Evolutionary conservation across 2,888 invertebrate species (phyloP).

Genomic region (Leptinotarsa haldemani): DNA sequence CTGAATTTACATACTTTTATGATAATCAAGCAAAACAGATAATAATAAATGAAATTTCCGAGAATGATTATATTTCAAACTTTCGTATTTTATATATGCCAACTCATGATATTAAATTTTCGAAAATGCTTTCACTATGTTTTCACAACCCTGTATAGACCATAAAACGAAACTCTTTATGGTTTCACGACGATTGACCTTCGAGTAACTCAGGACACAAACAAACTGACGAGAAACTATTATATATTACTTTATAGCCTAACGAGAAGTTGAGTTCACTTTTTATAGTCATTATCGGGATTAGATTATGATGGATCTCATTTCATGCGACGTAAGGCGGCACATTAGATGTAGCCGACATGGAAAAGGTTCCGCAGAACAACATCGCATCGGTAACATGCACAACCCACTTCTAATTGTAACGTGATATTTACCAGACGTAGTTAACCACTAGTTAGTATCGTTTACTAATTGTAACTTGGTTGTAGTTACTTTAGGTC

Average conservation of each 20-base stretch:
- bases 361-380: constrained; percentile 23
- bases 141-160: neutral
- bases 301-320: constrained; percentile 36
- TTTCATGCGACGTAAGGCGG: constrained; percentile 35
- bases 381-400: constrained; percentile 21
- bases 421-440: constrained; percentile 53
- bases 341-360: constrained; percentile 32
- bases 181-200: neutral
- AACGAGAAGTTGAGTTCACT: constrained; percentile 32
- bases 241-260: constrained; percentile 14
- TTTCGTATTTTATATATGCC: too few species aligned
- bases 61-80: too few species aligned
- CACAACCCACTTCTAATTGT: constrained; percentile 46
- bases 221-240: constrained; percentile 22
- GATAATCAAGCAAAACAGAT: too few species aligned
- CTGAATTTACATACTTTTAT: too few species aligned
- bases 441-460: constrained; percentile 55
- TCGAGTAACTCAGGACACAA: neutral
- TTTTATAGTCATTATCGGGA: constrained; percentile 30
- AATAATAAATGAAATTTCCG: too few species aligned
- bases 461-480: constrained; percentile 52
- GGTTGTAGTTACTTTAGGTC: constrained; percentile 34
- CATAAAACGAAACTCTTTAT: neutral
- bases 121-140: neutral
- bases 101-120: too few species aligned